Evolutionary conservation across 1,140 invertebrate species (phyloP), one percentile per base, ranked within the genome.

Genomic region (Mizuhopecten yessoensis): DNA sequence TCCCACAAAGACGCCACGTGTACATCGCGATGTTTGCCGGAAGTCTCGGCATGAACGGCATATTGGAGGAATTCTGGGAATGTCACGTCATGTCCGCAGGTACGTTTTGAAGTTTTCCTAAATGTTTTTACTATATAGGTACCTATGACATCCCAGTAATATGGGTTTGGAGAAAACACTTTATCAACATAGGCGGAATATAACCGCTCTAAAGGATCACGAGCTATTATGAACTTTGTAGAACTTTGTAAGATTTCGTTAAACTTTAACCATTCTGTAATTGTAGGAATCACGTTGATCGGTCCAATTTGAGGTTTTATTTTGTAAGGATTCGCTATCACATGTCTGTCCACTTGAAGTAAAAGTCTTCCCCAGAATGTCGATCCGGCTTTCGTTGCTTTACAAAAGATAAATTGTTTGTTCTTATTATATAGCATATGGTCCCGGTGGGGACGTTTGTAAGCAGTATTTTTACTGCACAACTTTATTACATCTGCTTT

Each of bases 151-250:
- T 86, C 86, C 93, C 93, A 94, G 87, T 88, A 93, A 5, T 23
- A 17, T 7, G 87, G 17, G 45, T 93, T 92, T 29, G 92, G 89
- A 13, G 90, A 91, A 88, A 90, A 93, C 2, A 94, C 10, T 86
- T 94, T 94, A 45, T 94, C 92, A 20, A 93, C 91, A 86, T 94
- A 94, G 33, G 88, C 93, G 1, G 93, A 93, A 88, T 90, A 92
- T 11, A 94, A 45, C 20, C 93, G 39, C 29, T 90, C 29, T 49
- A 92, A 94, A 45, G 93, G 93, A 45, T 94, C 89, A 39, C 93
- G 33, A 10, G 91, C 92, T 34, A 94, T 91, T 13, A 94, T 34
- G 45, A 94, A 93, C 39, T 90, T 92, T 33, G 75, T 92, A 10
- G 87, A 92, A 33, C 45, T 39, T 33, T 86, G 36, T 9, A 91